Percentiles rank a stretch among this genome's conserved stretches.
These are phyloP conservation scores for Ametastegia equiseti DNA, from an alignment of 2,888 invertebrate genomes.

Conservation along the genomic window DNA sequence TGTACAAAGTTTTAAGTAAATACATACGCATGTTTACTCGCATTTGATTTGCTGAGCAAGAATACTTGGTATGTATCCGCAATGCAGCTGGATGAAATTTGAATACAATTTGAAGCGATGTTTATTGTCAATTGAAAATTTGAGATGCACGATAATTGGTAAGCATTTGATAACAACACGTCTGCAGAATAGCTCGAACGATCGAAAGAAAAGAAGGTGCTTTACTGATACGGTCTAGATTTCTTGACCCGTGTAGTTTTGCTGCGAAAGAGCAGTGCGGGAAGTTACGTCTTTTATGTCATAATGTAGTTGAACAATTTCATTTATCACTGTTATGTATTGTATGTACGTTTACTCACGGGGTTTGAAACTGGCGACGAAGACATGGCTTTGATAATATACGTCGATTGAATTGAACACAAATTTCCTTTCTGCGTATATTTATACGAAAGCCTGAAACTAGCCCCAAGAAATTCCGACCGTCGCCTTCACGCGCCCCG, in stretches of 20 bases:
- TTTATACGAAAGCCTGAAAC: constrained; percentile 27
- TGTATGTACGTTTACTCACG: constrained; percentile 43
- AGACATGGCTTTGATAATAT: constrained; percentile 8
- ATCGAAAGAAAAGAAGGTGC: background rate
- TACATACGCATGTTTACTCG: background rate
- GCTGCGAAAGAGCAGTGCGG: background rate
- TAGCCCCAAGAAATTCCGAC: constrained; percentile 27
- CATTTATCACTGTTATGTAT: constrained; percentile 55
- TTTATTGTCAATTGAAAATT: background rate
- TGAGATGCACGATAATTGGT: no score
- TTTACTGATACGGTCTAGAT: background rate
- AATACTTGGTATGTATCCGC: background rate
- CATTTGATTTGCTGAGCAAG: background rate
- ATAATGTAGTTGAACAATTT: constrained; percentile 48
- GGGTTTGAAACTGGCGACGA: constrained; percentile 41
- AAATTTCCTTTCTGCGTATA: background rate
- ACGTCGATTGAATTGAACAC: constrained; percentile 5
- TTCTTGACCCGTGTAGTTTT: background rate
- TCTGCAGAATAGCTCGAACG: background rate
- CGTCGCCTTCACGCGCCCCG: constrained; percentile 10
- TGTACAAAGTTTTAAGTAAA: background rate
- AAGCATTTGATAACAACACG: background rate
- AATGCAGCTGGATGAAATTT: background rate
- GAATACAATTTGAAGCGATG: background rate
- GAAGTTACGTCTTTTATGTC: constrained; percentile 34